Evolutionary conservation across 2,888 invertebrate species (phyloP).

Genomic region (Eledone cirrhosa): DNA sequence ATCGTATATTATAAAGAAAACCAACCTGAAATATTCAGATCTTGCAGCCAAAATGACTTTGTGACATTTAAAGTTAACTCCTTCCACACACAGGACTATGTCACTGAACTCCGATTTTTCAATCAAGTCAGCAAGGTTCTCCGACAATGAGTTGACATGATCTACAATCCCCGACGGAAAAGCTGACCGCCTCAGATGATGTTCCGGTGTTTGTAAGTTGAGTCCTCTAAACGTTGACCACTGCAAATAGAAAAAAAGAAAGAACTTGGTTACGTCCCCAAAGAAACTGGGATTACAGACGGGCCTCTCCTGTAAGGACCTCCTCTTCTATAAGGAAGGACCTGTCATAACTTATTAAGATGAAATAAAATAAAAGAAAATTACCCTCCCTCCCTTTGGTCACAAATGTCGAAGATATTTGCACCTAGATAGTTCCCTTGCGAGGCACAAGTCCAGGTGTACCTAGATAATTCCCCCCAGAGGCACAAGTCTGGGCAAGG

Average conservation of each 20-base stretch:
- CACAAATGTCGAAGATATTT: too few species aligned
- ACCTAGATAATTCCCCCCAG: too few species aligned
- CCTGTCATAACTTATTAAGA: too few species aligned
- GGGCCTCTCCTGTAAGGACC: too few species aligned
- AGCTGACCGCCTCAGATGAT: constrained; percentile 63
- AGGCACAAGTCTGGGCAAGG: too few species aligned
- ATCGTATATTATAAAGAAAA: constrained; percentile 59
- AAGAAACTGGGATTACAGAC: too few species aligned
- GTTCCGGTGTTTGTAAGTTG: constrained; percentile 58
- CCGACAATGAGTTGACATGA: constrained; percentile 79
- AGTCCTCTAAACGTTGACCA: neutral
- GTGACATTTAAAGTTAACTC: constrained; percentile 76
- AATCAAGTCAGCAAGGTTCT: constrained; percentile 86
- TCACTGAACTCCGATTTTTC: constrained; percentile 90
- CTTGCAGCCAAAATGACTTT: constrained; percentile 91
- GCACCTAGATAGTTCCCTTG: too few species aligned
- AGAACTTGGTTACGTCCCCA: neutral
- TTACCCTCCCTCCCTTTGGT: too few species aligned
- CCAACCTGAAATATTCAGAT: constrained; percentile 93
- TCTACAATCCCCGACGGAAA: constrained; percentile 74
- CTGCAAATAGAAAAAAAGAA: neutral
- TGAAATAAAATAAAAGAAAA: too few species aligned
- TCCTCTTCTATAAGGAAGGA: too few species aligned
- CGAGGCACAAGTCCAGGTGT: too few species aligned
- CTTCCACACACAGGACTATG: constrained; percentile 86